A percentile compares a stretch with the other conserved stretches of the same genome.
phyloP scores from a whole-genome alignment of 2,113 vertebrate genomes.

The Pseudorectes ferrugineus region DNA sequence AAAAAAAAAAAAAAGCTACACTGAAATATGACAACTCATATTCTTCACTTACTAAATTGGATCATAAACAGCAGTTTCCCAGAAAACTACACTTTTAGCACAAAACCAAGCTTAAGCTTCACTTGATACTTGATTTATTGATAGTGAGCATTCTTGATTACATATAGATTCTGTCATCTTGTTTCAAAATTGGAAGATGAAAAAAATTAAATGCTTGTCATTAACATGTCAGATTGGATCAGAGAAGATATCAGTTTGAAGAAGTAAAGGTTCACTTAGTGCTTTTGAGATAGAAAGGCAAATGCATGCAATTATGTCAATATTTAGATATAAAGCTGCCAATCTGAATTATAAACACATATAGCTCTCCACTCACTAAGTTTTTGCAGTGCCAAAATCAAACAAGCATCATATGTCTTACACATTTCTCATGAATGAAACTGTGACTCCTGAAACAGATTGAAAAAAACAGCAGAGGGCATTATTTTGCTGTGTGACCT shows the following conservation, averaged over 20 bases:
- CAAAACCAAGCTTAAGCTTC: background rate
- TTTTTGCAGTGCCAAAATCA: background rate
- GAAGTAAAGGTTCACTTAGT: slow-evolving; percentile 9
- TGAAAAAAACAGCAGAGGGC: background rate
- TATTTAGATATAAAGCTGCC: slow-evolving; percentile 48
- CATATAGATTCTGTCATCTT: background rate
- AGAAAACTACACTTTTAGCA: background rate
- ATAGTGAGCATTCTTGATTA: background rate
- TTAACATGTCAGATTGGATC: slow-evolving; percentile 39
- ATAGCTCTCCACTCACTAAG: background rate
- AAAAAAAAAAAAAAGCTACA: background rate
- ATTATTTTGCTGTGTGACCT: background rate
- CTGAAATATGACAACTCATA: background rate
- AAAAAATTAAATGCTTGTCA: slow-evolving; percentile 36
- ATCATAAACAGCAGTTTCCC: background rate
- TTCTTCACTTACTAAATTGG: background rate
- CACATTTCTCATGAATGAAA: background rate
- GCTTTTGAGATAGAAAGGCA: background rate
- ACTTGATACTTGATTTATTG: background rate
- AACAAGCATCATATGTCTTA: background rate
- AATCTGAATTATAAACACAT: slow-evolving; percentile 26
- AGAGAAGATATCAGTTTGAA: background rate
- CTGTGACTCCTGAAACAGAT: background rate
- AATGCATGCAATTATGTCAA: background rate
- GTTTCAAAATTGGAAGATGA: background rate